Evolutionary conservation across 2,888 invertebrate species (phyloP), one percentile per base, ranked within the genome.

Genomic region (Ptychoptera albimana): DNA sequence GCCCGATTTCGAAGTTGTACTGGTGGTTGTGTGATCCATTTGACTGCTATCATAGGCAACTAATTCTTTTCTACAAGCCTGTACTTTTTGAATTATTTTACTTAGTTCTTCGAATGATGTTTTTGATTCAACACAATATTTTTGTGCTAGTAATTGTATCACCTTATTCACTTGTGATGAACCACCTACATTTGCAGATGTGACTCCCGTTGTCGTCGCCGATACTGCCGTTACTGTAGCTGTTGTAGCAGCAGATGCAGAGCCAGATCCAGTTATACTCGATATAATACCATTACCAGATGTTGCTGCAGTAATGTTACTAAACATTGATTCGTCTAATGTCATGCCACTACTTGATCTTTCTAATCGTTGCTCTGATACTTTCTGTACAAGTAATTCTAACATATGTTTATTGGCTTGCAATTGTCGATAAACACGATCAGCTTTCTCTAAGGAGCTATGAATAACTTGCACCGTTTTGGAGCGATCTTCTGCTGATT

Each of bases 401-500:
- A 96, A 68, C 43, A 84, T 78, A 2, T 93, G 92, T 57, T 93
- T 91, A 58, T 89, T 88, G 4, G 82, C 78, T 52, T 89, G 82
- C 8, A 97, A 69, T 60, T 91, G 89, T 45, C 89, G 80, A 62
- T 96, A 94, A 12, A 92, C 86, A 15, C 88, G 72, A 63, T 97
- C 97, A 0, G 96, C 96, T 57, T 93, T 92, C 56, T 96, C 94
- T 43, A 97, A 65, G 48, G 93, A 68, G 1, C 82, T 76, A 55
- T 94, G 92, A 52, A 97, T 94, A 35, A 83, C 83, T 34, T 83
- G 79, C 16, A 94, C 86, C 48, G 93, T 91, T 68, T 94, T 94
- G 60, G 91, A 89, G 3, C 96, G 74, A 63, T 96, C 97, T 53
- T 96, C 94, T 56, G 96, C 96, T 53, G 82, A 92, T 64, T 96